phyloP scores from a whole-genome alignment of 2,888 invertebrate genomes.

The Parnassius apollo region DNA sequence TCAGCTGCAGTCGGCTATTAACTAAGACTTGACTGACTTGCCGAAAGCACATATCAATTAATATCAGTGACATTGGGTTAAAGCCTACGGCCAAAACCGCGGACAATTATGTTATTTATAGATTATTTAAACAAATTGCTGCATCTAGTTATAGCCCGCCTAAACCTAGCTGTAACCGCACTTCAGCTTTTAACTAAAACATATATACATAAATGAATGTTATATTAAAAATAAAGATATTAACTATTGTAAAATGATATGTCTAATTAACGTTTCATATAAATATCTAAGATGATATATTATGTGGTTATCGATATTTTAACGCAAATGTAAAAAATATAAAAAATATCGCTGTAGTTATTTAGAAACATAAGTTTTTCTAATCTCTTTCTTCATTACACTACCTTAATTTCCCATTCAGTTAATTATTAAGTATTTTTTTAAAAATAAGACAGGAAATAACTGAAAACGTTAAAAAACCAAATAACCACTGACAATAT shows the following conservation, averaged over 20 bases:
- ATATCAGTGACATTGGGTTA: too few relatives aligned
- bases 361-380: conserved; percentile 6
- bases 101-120: background rate
- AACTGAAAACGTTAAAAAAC: too few relatives aligned
- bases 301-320: background rate
- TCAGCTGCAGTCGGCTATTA: background rate
- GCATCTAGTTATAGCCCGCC: too few relatives aligned
- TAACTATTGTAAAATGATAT: background rate
- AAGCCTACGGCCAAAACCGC: too few relatives aligned
- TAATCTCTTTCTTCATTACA: too few relatives aligned
- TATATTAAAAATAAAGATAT: conserved; percentile 16
- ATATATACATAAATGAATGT: conserved; percentile 17
- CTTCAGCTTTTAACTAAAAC: too few relatives aligned
- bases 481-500: too few relatives aligned
- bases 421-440: too few relatives aligned
- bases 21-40: too few relatives aligned
- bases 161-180: too few relatives aligned
- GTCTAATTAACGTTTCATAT: conserved; percentile 17
- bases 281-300: background rate
- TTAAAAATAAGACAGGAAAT: too few relatives aligned
- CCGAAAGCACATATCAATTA: background rate
- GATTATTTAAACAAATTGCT: background rate
- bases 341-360: background rate
- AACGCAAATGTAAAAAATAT: background rate
- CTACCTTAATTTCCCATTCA: too few relatives aligned